Base-by-base conservation (phyloP, 2,113 vertebrate species). In the Hirundichthys speculiger region DNA sequence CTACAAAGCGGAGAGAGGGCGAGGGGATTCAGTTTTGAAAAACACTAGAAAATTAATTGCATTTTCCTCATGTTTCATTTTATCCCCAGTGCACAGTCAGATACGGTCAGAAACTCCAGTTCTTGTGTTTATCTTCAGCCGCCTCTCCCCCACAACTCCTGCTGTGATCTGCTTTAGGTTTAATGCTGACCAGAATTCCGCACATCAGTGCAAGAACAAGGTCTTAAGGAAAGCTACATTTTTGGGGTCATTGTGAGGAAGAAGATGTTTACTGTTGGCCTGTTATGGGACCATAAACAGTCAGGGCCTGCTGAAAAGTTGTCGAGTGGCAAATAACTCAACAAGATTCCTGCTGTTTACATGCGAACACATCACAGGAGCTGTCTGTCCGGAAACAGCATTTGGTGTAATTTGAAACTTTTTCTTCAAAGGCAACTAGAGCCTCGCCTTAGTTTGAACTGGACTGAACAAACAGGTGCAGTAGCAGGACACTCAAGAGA, bases 401-500 rank as follows among this genome's bases (percentile, higher is more conserved):
- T 19, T 38, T 39, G 38, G 53, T 59, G 53, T 18, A 21, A 57
- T 50, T 49, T 54, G 39, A 73, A 77, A 66, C 42, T 46, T 55
- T 30, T n/a, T 67, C 66, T 64, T 77, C 50, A 80, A 82, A 83
- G 49, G 42, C 27, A 69, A n/a, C 13, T 58, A 12, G 50, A 21
- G 65, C 82, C 77, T 81, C 73, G 45, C 85, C 86, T 67, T 14
- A 13, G 10, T 16, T 57, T 38, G 40, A 14, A 16, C 5, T 2
- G 27, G 47, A 46, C 30, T 61, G 57, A 75, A 50, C n/a, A 72
- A 80, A 74, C 60, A 88, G 60, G 67, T 52, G 58, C 39, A 56
- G 25, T 19, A 41, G 49, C 40, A 57, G 2, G n/a, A 45, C 24
- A 58, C 13, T 69, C 20, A 16, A 7, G n/a, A 58, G 1, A 22